Evolutionary conservation across 2,113 vertebrate genomes (phyloP).

Genomic region (Odocoileus virginianus): DNA sequence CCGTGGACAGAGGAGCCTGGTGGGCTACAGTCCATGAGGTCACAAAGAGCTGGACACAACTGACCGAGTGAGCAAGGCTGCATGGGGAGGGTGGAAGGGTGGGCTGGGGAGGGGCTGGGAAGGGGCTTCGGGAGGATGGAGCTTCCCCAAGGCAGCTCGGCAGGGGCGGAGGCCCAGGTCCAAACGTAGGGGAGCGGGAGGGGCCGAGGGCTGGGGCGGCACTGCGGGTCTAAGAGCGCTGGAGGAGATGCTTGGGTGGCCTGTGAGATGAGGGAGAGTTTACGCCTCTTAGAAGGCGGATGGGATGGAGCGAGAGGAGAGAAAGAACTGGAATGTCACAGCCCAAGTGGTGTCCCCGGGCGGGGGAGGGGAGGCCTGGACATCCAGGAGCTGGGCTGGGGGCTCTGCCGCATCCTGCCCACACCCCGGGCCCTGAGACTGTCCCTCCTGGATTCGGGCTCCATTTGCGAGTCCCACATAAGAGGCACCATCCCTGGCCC

Average conservation of each 20-base stretch:
- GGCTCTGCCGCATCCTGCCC: not conserved
- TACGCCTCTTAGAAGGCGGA: not conserved
- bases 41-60: not conserved
- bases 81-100: not conserved
- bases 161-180: no score
- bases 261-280: no score
- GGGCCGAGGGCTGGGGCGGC: not conserved
- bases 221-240: no score
- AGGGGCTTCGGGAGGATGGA: fast-evolving
- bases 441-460: not conserved
- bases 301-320: not conserved
- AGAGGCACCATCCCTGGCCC: not conserved
- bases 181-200: no score
- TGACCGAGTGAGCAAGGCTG: not conserved
- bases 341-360: not conserved
- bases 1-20: not conserved
- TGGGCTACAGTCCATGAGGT: not conserved
- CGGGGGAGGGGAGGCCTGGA: not conserved
- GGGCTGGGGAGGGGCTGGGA: not conserved
- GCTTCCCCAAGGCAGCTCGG: not conserved
- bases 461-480: fast-evolving
- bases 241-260: not conserved
- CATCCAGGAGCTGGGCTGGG: not conserved
- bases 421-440: fast-evolving
- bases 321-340: fast-evolving